phyloP scores from a whole-genome alignment of 2,888 invertebrate genomes.

The Agriopis aurantiaria region DNA sequence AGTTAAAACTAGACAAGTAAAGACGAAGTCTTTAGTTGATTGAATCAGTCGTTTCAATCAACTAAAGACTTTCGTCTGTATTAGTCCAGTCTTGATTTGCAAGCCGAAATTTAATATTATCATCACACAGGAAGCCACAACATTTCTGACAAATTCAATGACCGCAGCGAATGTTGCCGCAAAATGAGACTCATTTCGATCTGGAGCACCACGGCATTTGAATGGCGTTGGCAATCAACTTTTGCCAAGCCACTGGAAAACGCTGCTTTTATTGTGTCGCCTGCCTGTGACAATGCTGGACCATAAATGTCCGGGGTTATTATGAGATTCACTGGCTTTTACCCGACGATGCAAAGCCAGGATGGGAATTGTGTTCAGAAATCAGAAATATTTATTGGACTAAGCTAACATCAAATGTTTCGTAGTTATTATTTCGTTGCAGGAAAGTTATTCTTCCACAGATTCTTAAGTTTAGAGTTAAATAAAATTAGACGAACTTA shows the following conservation, averaged over 20 bases:
- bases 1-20: too few relatives aligned
- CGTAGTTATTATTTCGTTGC: too few relatives aligned
- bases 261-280: slow-evolving; percentile 19
- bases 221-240: slow-evolving; percentile 29
- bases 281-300: slow-evolving; percentile 13
- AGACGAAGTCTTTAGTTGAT: too few relatives aligned
- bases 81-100: too few relatives aligned
- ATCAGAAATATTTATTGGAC: too few relatives aligned
- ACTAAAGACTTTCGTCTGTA: too few relatives aligned
- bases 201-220: slow-evolving; percentile 20
- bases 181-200: slow-evolving; percentile 32
- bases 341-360: background rate
- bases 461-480: too few relatives aligned
- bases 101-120: background rate
- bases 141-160: slow-evolving; percentile 18
- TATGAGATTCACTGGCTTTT: slow-evolving; percentile 2
- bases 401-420: too few relatives aligned
- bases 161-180: slow-evolving; percentile 18
- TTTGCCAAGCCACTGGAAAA: slow-evolving; percentile 31
- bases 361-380: too few relatives aligned
- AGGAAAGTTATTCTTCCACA: too few relatives aligned
- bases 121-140: background rate
- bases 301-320: background rate
- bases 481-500: too few relatives aligned
- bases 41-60: too few relatives aligned